phyloP scores from a whole-genome alignment of 2,113 vertebrate genomes.

The Rutilus rutilus region DNA sequence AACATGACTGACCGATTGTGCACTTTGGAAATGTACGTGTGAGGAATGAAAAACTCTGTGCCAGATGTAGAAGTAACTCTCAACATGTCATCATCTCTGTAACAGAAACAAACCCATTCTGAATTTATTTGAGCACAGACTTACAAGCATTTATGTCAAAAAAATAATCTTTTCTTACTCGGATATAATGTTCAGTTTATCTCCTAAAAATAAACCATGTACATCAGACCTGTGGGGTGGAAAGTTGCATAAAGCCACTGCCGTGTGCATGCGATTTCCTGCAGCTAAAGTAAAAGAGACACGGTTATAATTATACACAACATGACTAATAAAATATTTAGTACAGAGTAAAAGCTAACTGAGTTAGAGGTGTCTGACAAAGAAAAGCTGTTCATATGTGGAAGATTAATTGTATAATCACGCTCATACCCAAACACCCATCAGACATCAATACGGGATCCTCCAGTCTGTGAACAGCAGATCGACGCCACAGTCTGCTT shows the following conservation, averaged over 20 bases:
- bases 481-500: constrained; percentile 26
- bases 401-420: neutral
- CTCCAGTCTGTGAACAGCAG: neutral
- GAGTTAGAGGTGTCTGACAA: neutral
- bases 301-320: neutral
- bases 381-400: neutral
- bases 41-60: constrained; percentile 77
- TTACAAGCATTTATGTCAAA: no score
- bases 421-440: neutral
- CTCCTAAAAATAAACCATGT: constrained; percentile 75
- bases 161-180: constrained; percentile 74
- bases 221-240: constrained; percentile 61
- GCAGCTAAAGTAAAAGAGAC: constrained; percentile 28
- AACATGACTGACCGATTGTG: constrained; percentile 74
- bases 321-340: neutral
- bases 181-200: constrained; percentile 76
- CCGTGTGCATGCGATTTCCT: constrained; percentile 65
- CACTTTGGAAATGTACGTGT: constrained; percentile 79
- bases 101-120: constrained; percentile 30
- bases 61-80: constrained; percentile 76
- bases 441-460: neutral
- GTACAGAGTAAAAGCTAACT: neutral
- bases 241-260: constrained; percentile 80
- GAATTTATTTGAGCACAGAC: neutral
- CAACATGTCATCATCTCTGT: constrained; percentile 84